phyloP scores from a whole-genome alignment of 1,140 invertebrate genomes.

The Zaprionus vittiger region DNA sequence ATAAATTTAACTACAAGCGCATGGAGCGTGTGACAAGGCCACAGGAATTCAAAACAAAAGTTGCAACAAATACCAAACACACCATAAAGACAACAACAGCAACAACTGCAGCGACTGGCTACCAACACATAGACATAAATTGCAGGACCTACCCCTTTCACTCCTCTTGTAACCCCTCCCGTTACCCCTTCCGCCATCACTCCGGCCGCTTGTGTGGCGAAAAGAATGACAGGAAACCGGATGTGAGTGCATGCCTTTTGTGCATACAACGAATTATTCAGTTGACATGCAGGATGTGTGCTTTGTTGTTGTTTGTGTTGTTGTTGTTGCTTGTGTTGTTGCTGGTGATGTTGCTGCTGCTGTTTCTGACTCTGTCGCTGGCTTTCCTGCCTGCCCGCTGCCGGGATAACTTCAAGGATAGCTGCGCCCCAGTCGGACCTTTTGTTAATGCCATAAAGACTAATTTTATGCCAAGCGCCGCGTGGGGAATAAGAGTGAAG shows the following conservation, averaged over 20 bases:
- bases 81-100: constrained; percentile 75
- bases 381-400: constrained; percentile 28
- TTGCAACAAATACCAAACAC: constrained; percentile 81
- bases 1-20: constrained; percentile 78
- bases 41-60: constrained; percentile 82
- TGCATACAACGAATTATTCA: constrained; percentile 83
- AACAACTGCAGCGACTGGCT: constrained; percentile 27
- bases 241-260: constrained; percentile 82
- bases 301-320: constrained; percentile 69
- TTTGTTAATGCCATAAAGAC: constrained; percentile 48
- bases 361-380: constrained; percentile 33
- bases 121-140: constrained; percentile 66
- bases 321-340: constrained; percentile 57
- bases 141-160: constrained; percentile 47
- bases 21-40: constrained; percentile 79
- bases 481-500: background rate
- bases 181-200: background rate
- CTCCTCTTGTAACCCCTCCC: constrained; percentile 6
- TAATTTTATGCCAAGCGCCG: constrained; percentile 36
- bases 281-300: constrained; percentile 81
- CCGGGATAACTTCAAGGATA: constrained; percentile 8
- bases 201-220: constrained; percentile 51
- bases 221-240: constrained; percentile 83
- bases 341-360: constrained; percentile 45
- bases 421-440: background rate